These are phyloP conservation scores for Pseudococcus longispinus DNA, from an alignment of 2,888 invertebrate species.

Conservation along the genomic window DNA sequence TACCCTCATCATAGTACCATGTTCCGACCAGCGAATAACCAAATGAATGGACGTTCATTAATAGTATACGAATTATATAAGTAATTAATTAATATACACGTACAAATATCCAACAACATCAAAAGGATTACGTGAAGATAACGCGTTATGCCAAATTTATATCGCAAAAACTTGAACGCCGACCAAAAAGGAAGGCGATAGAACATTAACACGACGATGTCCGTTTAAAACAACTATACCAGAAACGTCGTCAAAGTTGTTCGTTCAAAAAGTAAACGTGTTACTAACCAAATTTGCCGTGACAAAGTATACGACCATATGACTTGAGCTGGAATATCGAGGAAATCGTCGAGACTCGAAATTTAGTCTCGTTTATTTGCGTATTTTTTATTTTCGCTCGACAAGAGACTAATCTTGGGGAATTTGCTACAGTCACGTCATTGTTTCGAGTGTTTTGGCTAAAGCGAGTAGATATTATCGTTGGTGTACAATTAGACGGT, in stretches of 20 bases:
- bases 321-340: not conserved
- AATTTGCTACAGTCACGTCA: not conserved
- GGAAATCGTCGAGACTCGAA: not conserved
- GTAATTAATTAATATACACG: constrained; percentile 1
- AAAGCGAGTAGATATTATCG: not conserved
- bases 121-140: constrained; percentile 3
- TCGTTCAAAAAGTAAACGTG: not conserved
- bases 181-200: constrained; percentile 21
- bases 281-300: constrained; percentile 26
- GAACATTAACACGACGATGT: constrained; percentile 14
- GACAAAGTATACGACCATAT: not conserved
- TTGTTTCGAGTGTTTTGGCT: not conserved
- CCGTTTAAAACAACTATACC: not conserved
- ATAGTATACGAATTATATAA: constrained; percentile 23
- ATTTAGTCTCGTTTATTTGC: constrained; percentile 3
- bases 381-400: not conserved
- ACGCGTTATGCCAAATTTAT: constrained; percentile 10
- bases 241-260: not conserved
- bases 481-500: not conserved
- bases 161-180: not conserved
- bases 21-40: not conserved
- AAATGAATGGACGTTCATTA: constrained; percentile 2
- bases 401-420: not conserved
- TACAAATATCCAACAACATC: not conserved
- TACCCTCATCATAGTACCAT: not conserved